Evolutionary conservation across 2,113 vertebrate species (phyloP).

Genomic region (Empidonax traillii): DNA sequence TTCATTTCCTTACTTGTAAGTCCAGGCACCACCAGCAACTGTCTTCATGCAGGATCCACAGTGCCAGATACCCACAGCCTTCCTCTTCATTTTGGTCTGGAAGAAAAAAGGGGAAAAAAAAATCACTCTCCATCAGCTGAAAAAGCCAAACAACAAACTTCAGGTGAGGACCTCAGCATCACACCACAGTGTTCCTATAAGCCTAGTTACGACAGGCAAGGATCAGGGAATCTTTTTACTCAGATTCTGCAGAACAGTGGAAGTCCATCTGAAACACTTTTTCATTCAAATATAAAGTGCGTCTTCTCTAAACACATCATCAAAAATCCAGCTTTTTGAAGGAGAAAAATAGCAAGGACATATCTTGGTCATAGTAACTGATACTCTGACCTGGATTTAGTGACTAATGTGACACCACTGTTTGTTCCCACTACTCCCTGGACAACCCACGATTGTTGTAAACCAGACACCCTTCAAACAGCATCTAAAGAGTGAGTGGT

Average conservation of each 20-base stretch:
- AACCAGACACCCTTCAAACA: rapidly evolving
- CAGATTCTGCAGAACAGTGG: background rate
- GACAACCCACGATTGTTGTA: background rate
- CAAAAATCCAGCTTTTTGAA: background rate
- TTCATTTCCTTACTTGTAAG: conserved; percentile 88
- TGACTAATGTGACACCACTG: rapidly evolving
- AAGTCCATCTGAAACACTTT: background rate
- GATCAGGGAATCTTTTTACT: background rate
- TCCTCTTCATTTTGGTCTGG: conserved; percentile 98
- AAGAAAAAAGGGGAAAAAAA: background rate
- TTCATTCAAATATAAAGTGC: background rate
- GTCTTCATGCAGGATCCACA: conserved; percentile 98
- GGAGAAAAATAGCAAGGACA: background rate
- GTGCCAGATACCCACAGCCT: conserved; percentile 97
- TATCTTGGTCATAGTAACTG: background rate
- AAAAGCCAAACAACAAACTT: background rate
- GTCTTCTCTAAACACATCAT: background rate
- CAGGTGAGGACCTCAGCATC: background rate
- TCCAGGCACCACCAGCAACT: conserved; percentile 97
- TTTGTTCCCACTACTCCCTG: background rate
- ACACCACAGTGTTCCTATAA: background rate
- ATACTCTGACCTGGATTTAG: background rate
- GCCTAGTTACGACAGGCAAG: background rate
- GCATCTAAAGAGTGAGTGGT: rapidly evolving
- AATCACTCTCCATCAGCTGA: background rate